Evolutionary conservation across 2,797 vertebrate species (phyloP).

Genomic region (Myotis myotis): DNA sequence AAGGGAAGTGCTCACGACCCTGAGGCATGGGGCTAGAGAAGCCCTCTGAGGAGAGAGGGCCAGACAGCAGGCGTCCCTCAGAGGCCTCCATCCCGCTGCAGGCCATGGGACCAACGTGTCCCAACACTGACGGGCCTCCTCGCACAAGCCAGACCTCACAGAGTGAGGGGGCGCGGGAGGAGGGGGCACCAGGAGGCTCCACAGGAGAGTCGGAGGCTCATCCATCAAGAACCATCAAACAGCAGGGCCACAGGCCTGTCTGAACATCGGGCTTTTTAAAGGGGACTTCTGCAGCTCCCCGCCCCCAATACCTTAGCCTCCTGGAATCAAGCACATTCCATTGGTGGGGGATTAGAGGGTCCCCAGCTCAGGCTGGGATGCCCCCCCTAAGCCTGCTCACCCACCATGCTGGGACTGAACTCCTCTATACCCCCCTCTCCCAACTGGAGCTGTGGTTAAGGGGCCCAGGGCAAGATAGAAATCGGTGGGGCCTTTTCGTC

Average conservation of each 20-base stretch:
- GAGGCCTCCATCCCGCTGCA: constrained; percentile 82
- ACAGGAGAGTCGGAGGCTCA: constrained; percentile 79
- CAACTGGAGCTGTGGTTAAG: constrained; percentile 45
- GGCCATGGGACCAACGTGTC: constrained; percentile 84
- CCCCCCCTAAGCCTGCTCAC: constrained; percentile 28
- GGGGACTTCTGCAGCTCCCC: constrained; percentile 38
- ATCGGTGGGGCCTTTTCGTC: constrained; percentile 54
- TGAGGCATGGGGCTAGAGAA: constrained; percentile 77
- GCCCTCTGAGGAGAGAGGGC: constrained; percentile 74
- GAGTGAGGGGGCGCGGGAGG: constrained; percentile 58
- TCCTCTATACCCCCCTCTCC: not conserved
- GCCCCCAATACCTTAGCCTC: constrained; percentile 43
- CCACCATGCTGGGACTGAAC: not conserved
- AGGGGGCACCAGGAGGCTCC: constrained; percentile 66
- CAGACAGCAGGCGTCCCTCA: constrained; percentile 83
- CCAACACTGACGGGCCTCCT: constrained; percentile 83
- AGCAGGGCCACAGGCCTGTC: constrained; percentile 67
- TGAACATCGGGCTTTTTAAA: constrained; percentile 68
- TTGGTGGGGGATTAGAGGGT: constrained; percentile 57
- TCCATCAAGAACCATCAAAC: constrained; percentile 79
- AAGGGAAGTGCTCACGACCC: constrained; percentile 80
- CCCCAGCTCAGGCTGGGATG: not conserved
- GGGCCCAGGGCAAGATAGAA: constrained; percentile 57
- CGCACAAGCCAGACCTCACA: constrained; percentile 89
- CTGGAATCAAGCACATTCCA: constrained; percentile 55